Conservation (phyloP, 2,113 vertebrate species). For the Ptilonorhynchus violaceus region DNA sequence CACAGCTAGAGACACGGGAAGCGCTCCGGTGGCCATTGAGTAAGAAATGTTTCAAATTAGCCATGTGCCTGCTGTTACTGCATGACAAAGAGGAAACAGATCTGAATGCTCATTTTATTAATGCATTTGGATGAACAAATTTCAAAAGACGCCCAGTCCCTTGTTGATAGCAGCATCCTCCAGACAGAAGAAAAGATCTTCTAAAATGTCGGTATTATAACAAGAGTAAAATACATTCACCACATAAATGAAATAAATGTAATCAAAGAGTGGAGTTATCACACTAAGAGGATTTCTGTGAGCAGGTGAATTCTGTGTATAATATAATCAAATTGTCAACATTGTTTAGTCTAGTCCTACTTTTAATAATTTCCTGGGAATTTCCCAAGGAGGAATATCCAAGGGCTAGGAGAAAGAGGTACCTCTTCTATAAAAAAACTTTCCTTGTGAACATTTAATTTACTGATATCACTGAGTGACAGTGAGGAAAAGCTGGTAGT, state of each 20-base stretch:
- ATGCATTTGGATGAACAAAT: background rate
- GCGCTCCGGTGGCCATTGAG: background rate
- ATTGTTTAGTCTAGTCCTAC: constrained; percentile 34
- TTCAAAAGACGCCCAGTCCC: background rate
- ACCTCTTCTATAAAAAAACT: background rate
- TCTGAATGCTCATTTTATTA: background rate
- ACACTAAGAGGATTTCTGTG: constrained; percentile 58
- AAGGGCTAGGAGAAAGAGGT: background rate
- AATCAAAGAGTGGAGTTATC: constrained; percentile 65
- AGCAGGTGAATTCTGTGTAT: constrained; percentile 66
- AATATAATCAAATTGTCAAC: constrained; percentile 69
- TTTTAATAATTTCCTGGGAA: constrained; percentile 55
- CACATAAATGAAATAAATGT: constrained; percentile 67
- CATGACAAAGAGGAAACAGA: background rate
- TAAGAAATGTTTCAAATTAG: background rate
- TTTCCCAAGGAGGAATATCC: background rate
- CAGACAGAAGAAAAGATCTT: constrained; percentile 34
- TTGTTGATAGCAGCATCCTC: background rate
- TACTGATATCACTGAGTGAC: background rate
- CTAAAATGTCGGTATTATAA: constrained; percentile 41
- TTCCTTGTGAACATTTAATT: background rate
- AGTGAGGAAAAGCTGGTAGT: background rate
- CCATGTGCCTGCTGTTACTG: background rate
- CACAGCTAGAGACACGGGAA: background rate
- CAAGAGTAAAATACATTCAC: constrained; percentile 59